phyloP scores from a whole-genome alignment of 2,113 vertebrate species.

The Perognathus longimembris region DNA sequence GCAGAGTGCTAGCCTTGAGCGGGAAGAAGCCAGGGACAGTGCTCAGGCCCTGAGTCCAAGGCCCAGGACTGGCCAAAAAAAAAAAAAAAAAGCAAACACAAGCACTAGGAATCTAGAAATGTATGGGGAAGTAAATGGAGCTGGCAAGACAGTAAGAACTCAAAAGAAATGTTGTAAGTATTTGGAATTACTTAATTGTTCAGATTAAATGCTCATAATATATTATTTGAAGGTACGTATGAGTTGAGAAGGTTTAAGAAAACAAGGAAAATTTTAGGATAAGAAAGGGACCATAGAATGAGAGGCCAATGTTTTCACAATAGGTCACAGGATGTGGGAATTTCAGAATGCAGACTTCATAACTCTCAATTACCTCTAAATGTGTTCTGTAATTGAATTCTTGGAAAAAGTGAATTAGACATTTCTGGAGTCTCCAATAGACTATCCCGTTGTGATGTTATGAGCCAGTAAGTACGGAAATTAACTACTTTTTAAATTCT shows the following conservation, averaged over 20 bases:
- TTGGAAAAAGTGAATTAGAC: slow-evolving; percentile 11
- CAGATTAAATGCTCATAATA: neutral
- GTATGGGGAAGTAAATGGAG: neutral
- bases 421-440: slow-evolving; percentile 27
- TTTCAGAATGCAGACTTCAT: neutral
- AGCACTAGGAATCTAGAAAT: neutral
- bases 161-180: neutral
- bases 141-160: neutral
- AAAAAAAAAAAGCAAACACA: neutral
- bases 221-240: neutral
- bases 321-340: neutral
- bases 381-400: neutral
- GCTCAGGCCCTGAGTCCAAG: too few relatives aligned
- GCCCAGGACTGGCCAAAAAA: too few relatives aligned
- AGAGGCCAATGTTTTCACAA: neutral
- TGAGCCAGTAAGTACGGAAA: neutral
- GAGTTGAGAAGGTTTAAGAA: neutral
- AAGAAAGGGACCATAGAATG: neutral
- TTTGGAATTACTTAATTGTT: neutral
- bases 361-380: neutral
- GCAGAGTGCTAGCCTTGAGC: too few relatives aligned
- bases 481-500: neutral
- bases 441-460: neutral
- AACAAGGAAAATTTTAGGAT: neutral
- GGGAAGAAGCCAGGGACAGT: too few relatives aligned